These are phyloP conservation scores for Esox niger DNA, from an alignment of 2,113 vertebrate genomes.

Conservation along the genomic window DNA sequence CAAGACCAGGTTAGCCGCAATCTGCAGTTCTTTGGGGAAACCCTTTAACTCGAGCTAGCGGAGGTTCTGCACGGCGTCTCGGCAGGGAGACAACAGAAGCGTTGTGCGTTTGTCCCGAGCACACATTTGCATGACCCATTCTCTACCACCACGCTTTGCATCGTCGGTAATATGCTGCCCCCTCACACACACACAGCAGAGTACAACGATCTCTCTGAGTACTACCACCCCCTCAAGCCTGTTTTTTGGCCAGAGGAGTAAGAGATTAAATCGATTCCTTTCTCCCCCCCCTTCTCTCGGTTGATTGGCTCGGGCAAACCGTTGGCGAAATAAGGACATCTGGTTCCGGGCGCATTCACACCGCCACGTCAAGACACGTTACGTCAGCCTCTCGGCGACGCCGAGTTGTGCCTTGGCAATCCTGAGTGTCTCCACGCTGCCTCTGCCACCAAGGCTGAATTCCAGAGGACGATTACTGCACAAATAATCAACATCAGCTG, in stretches of 20 bases:
- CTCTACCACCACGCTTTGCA: constrained; percentile 32
- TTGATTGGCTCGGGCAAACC: not conserved
- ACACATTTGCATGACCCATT: not conserved
- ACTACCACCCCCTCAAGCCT: not conserved
- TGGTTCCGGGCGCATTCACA: constrained; percentile 41
- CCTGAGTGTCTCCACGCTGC: constrained; percentile 24
- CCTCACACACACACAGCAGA: no score
- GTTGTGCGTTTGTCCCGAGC: constrained; percentile 1
- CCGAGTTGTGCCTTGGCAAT: constrained; percentile 6
- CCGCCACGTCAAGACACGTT: constrained; percentile 43
- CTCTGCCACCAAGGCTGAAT: constrained; percentile 24
- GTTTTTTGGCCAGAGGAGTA: not conserved
- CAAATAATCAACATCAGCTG: constrained; percentile 53
- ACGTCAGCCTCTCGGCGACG: constrained; percentile 50
- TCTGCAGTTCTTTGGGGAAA: constrained; percentile 17
- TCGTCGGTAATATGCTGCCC: not conserved
- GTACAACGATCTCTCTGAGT: not conserved
- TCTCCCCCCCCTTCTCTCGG: not conserved
- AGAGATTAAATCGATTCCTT: not conserved
- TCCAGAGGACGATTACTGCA: constrained; percentile 42
- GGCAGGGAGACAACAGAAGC: constrained; percentile 16
- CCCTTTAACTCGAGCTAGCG: constrained; percentile 22
- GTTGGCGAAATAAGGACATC: constrained; percentile 15
- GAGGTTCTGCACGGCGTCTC: not conserved
- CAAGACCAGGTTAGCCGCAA: constrained; percentile 32